Evolutionary conservation across 92 coral and sea anemone genomes (phyloP).

Genomic region (Palythoa caribaeorum): DNA sequence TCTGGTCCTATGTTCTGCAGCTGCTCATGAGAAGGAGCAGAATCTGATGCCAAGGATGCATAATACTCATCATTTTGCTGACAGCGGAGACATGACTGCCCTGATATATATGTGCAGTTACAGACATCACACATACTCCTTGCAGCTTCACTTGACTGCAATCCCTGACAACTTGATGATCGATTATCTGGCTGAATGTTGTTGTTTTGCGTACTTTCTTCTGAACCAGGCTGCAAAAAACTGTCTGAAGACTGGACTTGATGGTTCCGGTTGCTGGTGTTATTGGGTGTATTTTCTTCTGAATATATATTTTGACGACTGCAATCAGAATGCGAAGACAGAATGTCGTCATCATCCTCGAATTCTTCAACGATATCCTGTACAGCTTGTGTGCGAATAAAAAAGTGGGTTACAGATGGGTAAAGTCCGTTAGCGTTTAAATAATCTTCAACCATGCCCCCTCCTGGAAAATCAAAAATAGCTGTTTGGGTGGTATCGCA

Average conservation of each 20-base stretch:
- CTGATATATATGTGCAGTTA: conserved; percentile 39
- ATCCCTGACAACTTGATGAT: conserved; percentile 5
- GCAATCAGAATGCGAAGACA: no score
- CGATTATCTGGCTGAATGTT: conserved; percentile 1
- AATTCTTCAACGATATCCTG: no score
- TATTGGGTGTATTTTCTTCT: background rate
- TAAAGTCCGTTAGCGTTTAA: no score
- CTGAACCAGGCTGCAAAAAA: background rate
- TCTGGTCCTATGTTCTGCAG: background rate
- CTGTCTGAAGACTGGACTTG: conserved; percentile 7
- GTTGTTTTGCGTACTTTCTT: conserved; percentile 7
- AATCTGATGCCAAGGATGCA: conserved; percentile 35
- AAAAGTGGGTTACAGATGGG: conserved; percentile 48
- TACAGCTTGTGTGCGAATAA: conserved; percentile 20
- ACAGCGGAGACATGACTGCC: conserved; percentile 49
- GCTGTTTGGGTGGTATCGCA: background rate
- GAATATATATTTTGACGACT: conserved; percentile 3
- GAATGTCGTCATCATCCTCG: no score
- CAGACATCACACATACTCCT: conserved; percentile 42
- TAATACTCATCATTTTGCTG: conserved; percentile 42
- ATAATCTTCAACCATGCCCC: conserved; percentile 29
- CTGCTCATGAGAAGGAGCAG: conserved; percentile 15
- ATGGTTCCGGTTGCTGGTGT: background rate
- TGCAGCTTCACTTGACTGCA: background rate
- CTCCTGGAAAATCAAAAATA: conserved; percentile 63